Conservation (phyloP, 2,797 vertebrate genomes). For the Betta splendens region DNA sequence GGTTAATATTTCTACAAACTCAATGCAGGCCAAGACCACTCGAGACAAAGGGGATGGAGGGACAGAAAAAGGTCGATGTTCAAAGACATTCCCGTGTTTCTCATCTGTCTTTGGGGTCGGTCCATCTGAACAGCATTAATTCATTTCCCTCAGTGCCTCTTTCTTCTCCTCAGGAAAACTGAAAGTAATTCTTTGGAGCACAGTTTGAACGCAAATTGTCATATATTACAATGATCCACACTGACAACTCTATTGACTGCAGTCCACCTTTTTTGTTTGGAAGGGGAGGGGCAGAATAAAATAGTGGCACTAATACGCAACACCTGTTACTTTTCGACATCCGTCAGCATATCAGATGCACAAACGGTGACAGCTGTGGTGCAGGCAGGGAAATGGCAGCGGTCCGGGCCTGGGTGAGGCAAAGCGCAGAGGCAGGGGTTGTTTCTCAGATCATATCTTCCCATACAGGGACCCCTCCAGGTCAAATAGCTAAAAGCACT, state of each 20-base stretch:
- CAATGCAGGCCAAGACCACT: constrained; percentile 25
- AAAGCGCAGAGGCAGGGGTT: constrained; percentile 27
- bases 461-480: constrained; percentile 35
- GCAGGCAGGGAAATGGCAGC: constrained; percentile 62
- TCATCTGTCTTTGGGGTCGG: constrained; percentile 47
- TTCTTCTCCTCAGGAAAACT: constrained; percentile 38
- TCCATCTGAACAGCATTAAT: constrained; percentile 65
- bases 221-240: constrained; percentile 67
- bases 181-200: constrained; percentile 60
- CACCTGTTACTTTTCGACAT: constrained; percentile 78
- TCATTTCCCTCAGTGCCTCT: constrained; percentile 29
- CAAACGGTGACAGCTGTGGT: constrained; percentile 80
- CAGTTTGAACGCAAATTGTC: constrained; percentile 52
- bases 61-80: constrained; percentile 38
- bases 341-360: constrained; percentile 76
- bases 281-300: constrained; percentile 36
- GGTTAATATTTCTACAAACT: constrained; percentile 39
- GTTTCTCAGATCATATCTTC: constrained; percentile 32
- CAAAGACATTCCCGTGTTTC: constrained; percentile 60
- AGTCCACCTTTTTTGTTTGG: constrained; percentile 38
- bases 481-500: constrained; percentile 61
- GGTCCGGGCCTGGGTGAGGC: constrained; percentile 20
- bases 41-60: constrained; percentile 18
- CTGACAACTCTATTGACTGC: constrained; percentile 71
- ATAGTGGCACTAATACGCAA: constrained; percentile 73